Base-by-base conservation (phyloP, 1,140 invertebrate genomes). In the Ips nitidus region DNA sequence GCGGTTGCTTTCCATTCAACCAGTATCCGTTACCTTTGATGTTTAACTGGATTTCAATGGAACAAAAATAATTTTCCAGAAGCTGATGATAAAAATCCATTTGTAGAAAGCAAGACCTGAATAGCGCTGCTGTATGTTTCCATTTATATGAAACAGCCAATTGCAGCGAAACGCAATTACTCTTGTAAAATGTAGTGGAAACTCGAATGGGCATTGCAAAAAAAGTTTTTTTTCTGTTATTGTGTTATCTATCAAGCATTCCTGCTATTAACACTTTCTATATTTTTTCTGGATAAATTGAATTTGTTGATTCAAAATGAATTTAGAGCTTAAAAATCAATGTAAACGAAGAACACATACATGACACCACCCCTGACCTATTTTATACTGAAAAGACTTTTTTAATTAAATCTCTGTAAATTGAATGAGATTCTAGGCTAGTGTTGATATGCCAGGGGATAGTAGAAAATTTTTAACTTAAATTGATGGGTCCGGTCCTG, bases 391-490 rank as follows among this genome's bases (percentile, higher is more conserved):
- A 42, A 66, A 43, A 56, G 64, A 58, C 64, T 57, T 58, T 58
- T 58, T 66, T 66, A 53, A 66, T 66, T 66, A 66, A 66, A 66
- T 58, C 64, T 66, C 53, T 58, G 64, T 57, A 66, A 66, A 66
- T 66, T 58, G 64, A 66, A 66, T 66, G 41, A 43, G 43, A 66
- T 58, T 58, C 64, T 66, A 66, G 57, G 64, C 64, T 66, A 66
- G 53, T 66, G 64, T 66, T 66, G 64, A 68, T 68, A 68, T 61
- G 58, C 66, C 43, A 43, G 56, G 36, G 39, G 66, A 68, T 68
- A 68, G 60, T 61, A 59, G 66, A 60, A 59, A 60, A 52, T 68
- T 50, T 50, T 50, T 50, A 50, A 6, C 7, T 50, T 50, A 22
- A 8, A 22, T 1, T 50, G 45, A 50, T 50, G 22, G 22, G 7